A percentile compares a stretch with the other conserved stretches of the same genome.
phyloP scores from a whole-genome alignment of 2,797 vertebrate genomes.

The Carcharodon carcharias region DNA sequence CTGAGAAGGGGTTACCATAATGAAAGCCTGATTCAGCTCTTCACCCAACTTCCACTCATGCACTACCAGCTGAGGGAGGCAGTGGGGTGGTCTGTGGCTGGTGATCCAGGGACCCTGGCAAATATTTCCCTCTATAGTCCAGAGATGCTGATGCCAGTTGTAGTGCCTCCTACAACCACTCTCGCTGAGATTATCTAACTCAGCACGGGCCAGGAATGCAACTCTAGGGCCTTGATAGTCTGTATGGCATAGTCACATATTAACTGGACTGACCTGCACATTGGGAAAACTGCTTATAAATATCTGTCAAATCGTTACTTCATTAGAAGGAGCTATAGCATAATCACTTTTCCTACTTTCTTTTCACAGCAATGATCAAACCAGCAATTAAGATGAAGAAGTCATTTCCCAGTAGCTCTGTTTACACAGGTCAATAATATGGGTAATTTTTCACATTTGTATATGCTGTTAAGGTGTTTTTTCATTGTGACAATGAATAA shows the following conservation, averaged over 20 bases:
- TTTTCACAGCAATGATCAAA: neutral
- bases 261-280: neutral
- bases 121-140: neutral
- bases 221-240: neutral
- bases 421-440: neutral
- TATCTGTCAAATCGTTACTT: neutral
- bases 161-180: neutral
- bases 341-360: neutral
- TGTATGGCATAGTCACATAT: neutral
- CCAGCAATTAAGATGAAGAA: slow-evolving; percentile 5
- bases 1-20: neutral
- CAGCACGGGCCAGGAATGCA: neutral
- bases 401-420: neutral
- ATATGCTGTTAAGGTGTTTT: neutral
- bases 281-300: too few relatives aligned
- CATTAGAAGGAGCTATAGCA: neutral
- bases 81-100: neutral
- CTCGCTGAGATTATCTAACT: neutral
- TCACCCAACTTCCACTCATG: neutral
- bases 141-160: neutral
- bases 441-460: neutral
- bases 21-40: neutral
- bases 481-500: neutral
- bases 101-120: neutral
- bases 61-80: neutral